Base-by-base conservation (phyloP, 1,140 invertebrate genomes). In the Drosophila truncata region DNA sequence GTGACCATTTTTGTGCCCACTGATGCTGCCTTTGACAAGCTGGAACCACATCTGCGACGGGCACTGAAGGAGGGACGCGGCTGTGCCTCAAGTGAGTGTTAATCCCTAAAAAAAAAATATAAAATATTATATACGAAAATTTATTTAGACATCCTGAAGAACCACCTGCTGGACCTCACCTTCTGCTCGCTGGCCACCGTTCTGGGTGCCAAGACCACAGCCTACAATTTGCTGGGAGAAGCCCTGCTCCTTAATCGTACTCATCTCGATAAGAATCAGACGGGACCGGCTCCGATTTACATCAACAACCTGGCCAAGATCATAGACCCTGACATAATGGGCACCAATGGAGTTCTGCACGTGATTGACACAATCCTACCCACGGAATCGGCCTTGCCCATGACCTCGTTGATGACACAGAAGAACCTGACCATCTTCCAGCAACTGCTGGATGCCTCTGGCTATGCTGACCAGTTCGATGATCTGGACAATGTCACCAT, bases 261-360 rank as follows among this genome's bases (percentile, higher is more conserved):
- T 2, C 49, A 80, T 63, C 31, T 37, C n/a, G 37, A 39, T 1
- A 57, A 58, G 5, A 88, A 92, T 52, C 69, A 81, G 39, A 66
- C 78, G 0, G 78, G 54, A 27, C 39, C 78, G 0, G 20, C 71
- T 37, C 49, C 91, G 29, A 82, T 94, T 14, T 84, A 91, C n/a
- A 92, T 94, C 25, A 94, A 94, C 61, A 91, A 88, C 23, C 90
- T 91, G 60, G 93, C 93, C 4, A 93, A 93, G 78, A 92, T 94
- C 33, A 65, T 92, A 9, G 92, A 94, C 33, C 76, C 87, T 2
- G 94, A 94, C 65, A 93, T 94, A n/a, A 93, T 94, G 84, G 95
- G 95, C 9, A 95, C 94, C 5, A 96, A 96, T 88, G 96, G 96
- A 23, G 94, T 96, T 1, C 93, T 96, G 7, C 96, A 96, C 84